Evolutionary conservation across 2,113 vertebrate species (phyloP), one percentile per base, ranked within the genome.

Genomic region (Sorex araneus): DNA sequence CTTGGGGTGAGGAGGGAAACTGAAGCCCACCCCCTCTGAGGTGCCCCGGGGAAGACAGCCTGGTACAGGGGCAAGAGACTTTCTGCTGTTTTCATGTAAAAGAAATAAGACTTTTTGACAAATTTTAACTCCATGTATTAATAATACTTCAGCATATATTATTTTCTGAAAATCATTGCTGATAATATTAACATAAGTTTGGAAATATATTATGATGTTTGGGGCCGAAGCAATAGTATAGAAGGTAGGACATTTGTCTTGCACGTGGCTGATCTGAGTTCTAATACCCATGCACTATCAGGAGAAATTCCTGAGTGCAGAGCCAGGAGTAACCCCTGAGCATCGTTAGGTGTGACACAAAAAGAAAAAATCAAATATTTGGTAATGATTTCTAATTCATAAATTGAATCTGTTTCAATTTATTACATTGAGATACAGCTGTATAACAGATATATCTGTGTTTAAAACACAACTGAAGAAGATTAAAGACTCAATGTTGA

Each of bases 341-440:
- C 54, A 54, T 19, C 13, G 15, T 12, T 54, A 15, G 54, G 54
- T 54, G 8, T 54, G 40, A n/a, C n/a, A n/a, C n/a, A n/a, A n/a
- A n/a, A n/a, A n/a, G n/a, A n/a, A n/a, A n/a, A n/a, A n/a, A 78
- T 23, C 1, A 50, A 77, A 85, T 94, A 54, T 6, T 85, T 78
- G 40, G 40, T 40, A 47, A 0, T 83, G 21, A n/a, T 63, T 45
- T 9, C 1, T 89, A 6, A 64, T 8, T n/a, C 12, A 13, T 70
- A 8, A 36, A 0, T 43, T 81, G 50, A 81, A 76, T 63, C 11
- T 90, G 13, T 71, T 47, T 25, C 12, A 78, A 70, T 82, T 15
- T 79, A 77, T 18, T 74, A 89, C 66, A 36, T 28, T 57, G 36
- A 92, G 32, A 73, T 27, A 6, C 40, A 4, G 40, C 40, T 40